A percentile compares a stretch with the other conserved stretches of the same genome.
Evolutionary conservation across 2,113 vertebrate genomes (phyloP).

Genomic region (Oreocharis arfaki): DNA sequence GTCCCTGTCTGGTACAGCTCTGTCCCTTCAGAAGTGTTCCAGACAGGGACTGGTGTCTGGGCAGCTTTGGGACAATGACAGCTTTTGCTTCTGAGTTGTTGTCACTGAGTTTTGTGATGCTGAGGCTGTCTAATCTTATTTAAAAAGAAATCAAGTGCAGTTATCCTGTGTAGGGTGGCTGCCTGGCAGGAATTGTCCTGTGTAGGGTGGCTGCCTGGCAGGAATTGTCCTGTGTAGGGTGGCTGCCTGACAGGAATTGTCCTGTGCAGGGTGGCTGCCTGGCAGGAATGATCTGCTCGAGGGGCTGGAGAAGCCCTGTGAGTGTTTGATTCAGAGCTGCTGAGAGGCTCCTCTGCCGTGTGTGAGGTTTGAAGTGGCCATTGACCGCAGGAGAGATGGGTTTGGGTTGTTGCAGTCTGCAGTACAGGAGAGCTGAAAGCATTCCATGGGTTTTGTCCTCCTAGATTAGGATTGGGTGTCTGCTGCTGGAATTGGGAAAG

Average conservation of each 20-base stretch:
- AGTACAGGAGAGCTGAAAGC: not conserved
- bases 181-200: not conserved
- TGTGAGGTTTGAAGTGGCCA: not conserved
- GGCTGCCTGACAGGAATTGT: not conserved
- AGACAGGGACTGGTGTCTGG: fast-evolving
- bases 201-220: not conserved
- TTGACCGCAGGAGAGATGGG: fast-evolving
- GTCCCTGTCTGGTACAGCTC: fast-evolving
- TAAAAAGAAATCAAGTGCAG: not conserved
- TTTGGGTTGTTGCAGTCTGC: not conserved
- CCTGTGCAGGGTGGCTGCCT: too few species aligned
- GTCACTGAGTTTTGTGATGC: not conserved
- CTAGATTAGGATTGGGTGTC: fast-evolving
- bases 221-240: too few species aligned
- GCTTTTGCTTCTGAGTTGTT: not conserved
- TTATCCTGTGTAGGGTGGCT: not conserved
- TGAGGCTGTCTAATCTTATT: not conserved
- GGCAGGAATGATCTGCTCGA: not conserved
- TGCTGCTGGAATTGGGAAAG: not conserved
- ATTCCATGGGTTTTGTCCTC: not conserved
- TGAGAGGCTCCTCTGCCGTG: not conserved
- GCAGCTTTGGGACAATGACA: not conserved
- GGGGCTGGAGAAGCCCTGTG: not conserved
- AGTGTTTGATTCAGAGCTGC: not conserved
- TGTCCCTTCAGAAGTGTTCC: not conserved